Percentiles rank a stretch among this genome's conserved stretches.
Conservation (phyloP, 2,797 vertebrate genomes). For the Molossus alvarezi region DNA sequence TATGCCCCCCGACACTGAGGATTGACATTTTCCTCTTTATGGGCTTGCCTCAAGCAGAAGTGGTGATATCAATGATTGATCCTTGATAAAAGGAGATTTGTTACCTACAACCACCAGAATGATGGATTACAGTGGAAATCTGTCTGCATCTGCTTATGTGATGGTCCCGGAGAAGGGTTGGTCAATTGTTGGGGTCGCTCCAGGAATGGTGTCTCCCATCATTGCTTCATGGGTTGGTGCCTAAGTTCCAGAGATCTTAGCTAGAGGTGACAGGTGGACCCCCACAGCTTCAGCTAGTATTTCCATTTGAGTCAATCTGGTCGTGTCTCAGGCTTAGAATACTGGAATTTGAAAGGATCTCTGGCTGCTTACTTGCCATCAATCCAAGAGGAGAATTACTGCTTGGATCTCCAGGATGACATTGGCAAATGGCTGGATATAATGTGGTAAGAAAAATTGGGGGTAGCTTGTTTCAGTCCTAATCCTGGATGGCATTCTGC, state of each 20-base stretch:
- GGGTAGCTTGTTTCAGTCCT: neutral
- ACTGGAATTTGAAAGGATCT: neutral
- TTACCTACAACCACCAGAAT: neutral
- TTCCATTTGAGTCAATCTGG: neutral
- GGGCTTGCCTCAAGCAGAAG: neutral
- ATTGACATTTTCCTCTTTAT: neutral
- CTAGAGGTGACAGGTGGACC: neutral
- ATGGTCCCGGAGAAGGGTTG: neutral
- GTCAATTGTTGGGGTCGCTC: neutral
- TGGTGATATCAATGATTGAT: neutral
- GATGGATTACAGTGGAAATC: neutral
- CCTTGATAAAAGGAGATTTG: neutral
- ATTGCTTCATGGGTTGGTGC: neutral
- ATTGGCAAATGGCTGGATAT: neutral
- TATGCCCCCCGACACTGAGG: neutral
- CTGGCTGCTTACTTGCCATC: neutral
- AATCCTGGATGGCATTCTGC: neutral
- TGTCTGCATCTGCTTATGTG: neutral
- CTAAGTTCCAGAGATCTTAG: neutral
- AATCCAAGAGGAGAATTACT: neutral
- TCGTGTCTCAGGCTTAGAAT: neutral
- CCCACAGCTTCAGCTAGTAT: neutral
- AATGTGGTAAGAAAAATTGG: neutral
- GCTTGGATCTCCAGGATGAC: neutral
- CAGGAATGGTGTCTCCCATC: neutral